A percentile compares a stretch with the other conserved stretches of the same genome.
These are phyloP conservation scores for Paedocypris sp. DNA, from an alignment of 2,113 vertebrate species.

Conservation along the genomic window DNA sequence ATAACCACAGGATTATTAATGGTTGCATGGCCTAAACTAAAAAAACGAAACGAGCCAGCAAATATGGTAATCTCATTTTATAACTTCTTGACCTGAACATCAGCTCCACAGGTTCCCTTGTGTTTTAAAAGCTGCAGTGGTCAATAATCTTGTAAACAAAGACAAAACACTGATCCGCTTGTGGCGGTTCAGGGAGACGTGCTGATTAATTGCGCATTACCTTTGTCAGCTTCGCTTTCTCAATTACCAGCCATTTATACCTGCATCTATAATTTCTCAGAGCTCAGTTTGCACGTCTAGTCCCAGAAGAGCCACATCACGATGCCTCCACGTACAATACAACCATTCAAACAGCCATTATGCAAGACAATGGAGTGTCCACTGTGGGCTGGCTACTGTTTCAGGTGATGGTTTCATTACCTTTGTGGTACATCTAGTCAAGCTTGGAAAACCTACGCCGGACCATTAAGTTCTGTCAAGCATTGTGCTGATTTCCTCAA, in stretches of 20 bases:
- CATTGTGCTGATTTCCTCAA: constrained; percentile 33
- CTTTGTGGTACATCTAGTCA: constrained; percentile 52
- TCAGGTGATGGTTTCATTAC: constrained; percentile 62
- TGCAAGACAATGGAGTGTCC: constrained; percentile 44
- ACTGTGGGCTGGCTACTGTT: constrained; percentile 53
- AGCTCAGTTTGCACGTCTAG: constrained; percentile 47
- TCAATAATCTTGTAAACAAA: not conserved
- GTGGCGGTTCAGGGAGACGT: constrained; percentile 19
- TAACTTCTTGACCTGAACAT: too few species aligned
- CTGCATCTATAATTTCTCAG: constrained; percentile 67
- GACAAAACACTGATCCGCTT: constrained; percentile 5
- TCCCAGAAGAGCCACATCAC: constrained; percentile 30
- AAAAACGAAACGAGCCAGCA: too few species aligned
- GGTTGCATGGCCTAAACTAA: too few species aligned
- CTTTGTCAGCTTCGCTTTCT: constrained; percentile 59
- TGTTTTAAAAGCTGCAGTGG: not conserved
- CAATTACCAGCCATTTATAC: constrained; percentile 61
- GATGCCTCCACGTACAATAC: constrained; percentile 26
- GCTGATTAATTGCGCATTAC: constrained; percentile 59
- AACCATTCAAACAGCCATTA: constrained; percentile 50
- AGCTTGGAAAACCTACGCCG: constrained; percentile 41
- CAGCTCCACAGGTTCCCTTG: too few species aligned
- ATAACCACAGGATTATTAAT: too few species aligned
- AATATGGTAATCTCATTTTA: too few species aligned
- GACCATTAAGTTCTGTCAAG: constrained; percentile 52